phyloP scores from a whole-genome alignment of 2,113 vertebrate species.

The Callaeas wilsoni region DNA sequence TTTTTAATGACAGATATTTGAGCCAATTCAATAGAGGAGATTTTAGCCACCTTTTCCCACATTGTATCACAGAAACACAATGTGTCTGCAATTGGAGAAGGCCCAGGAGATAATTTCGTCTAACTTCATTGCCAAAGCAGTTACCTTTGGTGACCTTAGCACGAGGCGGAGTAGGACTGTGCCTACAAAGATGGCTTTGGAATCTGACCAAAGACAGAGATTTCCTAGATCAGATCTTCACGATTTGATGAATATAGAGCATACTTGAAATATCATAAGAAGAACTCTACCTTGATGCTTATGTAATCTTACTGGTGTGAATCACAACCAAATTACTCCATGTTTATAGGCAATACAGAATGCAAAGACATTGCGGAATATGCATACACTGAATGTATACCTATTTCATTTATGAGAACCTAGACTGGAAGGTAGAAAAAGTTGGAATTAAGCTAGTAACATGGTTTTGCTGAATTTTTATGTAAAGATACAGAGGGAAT shows the following conservation, averaged over 20 bases:
- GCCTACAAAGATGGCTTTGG: not conserved
- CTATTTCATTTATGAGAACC: not conserved
- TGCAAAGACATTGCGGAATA: not conserved
- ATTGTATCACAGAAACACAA: not conserved
- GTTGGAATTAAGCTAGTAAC: not conserved
- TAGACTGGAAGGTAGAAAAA: not conserved
- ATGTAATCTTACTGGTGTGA: not conserved
- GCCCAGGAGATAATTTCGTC: not conserved
- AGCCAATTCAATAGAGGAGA: not conserved
- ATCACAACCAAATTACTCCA: not conserved
- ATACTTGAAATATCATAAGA: not conserved
- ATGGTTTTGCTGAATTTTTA: not conserved
- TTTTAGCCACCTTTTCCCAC: not conserved
- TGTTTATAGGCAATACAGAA: not conserved
- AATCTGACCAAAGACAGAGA: not conserved
- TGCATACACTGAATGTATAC: not conserved
- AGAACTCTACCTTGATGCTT: not conserved
- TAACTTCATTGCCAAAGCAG: not conserved
- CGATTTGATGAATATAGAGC: not conserved
- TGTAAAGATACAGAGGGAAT: not conserved
- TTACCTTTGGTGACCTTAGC: not conserved
- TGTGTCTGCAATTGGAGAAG: accelerated
- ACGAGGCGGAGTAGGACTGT: not conserved
- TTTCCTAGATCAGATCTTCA: not conserved
- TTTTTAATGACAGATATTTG: not conserved